Conservation (phyloP, 2,888 invertebrate genomes). For the Creontiades dilutus region DNA sequence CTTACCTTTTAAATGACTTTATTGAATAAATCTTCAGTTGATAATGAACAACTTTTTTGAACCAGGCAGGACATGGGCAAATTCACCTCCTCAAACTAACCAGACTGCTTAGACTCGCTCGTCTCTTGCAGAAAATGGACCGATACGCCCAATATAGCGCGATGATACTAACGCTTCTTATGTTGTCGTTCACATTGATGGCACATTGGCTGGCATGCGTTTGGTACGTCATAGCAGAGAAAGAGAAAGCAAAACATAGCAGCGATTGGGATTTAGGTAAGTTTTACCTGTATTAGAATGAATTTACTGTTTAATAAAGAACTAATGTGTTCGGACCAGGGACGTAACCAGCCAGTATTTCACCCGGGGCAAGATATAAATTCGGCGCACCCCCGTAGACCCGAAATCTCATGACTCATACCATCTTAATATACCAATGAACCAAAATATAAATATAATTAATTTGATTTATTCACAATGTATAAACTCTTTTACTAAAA, state of each 20-base stretch:
- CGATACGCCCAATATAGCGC: conserved; percentile 97
- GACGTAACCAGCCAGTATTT: no score
- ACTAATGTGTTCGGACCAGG: background rate
- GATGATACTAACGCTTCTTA: conserved; percentile 93
- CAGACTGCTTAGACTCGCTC: conserved; percentile 90
- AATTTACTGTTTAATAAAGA: no score
- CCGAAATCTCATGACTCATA: no score
- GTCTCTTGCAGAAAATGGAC: conserved; percentile 96
- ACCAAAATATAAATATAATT: no score
- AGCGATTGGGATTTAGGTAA: conserved; percentile 90
- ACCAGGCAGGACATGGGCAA: conserved; percentile 81
- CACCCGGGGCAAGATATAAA: no score
- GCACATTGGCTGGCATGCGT: conserved; percentile 98
- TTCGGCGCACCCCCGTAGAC: no score
- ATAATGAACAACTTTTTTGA: background rate
- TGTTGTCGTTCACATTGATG: conserved; percentile 95
- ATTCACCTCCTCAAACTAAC: conserved; percentile 96
- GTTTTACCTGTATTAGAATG: background rate
- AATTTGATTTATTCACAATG: no score
- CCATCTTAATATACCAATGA: no score
- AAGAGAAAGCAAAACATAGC: conserved; percentile 86
- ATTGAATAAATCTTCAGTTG: no score
- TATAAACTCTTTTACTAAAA: no score
- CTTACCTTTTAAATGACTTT: background rate
- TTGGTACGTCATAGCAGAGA: conserved; percentile 97